Evolutionary conservation across 2,888 invertebrate genomes (phyloP).

Genomic region (Zygaena filipendulae): DNA sequence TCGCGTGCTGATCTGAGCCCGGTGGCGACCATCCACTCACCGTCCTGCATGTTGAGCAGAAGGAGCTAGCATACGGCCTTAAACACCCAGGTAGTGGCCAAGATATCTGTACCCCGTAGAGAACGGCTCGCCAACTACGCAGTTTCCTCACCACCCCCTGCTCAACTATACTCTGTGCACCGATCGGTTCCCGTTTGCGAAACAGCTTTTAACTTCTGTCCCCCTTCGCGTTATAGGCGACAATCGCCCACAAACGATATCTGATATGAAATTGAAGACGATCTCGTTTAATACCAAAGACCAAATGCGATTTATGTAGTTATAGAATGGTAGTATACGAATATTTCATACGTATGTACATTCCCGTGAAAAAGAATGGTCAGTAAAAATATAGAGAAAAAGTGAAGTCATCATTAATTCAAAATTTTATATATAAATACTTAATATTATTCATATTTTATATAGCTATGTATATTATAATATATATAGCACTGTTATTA

Average conservation of each 20-base stretch:
- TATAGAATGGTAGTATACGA: too few species aligned
- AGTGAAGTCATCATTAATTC: too few species aligned
- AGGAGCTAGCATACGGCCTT: slow-evolving; percentile 46
- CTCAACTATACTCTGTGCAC: slow-evolving; percentile 20
- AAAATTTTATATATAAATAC: too few species aligned
- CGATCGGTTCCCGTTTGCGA: slow-evolving; percentile 15
- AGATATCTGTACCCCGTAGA: slow-evolving; percentile 7
- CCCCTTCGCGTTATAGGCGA: slow-evolving; percentile 28
- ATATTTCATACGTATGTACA: too few species aligned
- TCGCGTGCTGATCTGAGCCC: slow-evolving; percentile 39
- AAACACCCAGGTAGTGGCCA: slow-evolving; percentile 22
- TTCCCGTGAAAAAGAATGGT: too few species aligned
- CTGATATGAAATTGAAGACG: slow-evolving; percentile 54
- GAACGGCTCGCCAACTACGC: slow-evolving; percentile 4
- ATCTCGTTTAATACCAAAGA: slow-evolving; percentile 46
- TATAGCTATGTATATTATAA: too few species aligned
- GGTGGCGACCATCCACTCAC: slow-evolving; percentile 52
- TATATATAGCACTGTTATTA: too few species aligned
- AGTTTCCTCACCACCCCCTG: too few species aligned
- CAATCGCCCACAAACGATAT: slow-evolving; percentile 35
- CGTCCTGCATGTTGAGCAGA: slow-evolving; percentile 38
- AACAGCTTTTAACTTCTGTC: slow-evolving; percentile 20
- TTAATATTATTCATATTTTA: too few species aligned
- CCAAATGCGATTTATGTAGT: too few species aligned
- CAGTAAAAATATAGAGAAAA: too few species aligned